These are phyloP conservation scores for Scotopteryx bipunctaria DNA, from an alignment of 2,888 invertebrate species.

Conservation along the genomic window DNA sequence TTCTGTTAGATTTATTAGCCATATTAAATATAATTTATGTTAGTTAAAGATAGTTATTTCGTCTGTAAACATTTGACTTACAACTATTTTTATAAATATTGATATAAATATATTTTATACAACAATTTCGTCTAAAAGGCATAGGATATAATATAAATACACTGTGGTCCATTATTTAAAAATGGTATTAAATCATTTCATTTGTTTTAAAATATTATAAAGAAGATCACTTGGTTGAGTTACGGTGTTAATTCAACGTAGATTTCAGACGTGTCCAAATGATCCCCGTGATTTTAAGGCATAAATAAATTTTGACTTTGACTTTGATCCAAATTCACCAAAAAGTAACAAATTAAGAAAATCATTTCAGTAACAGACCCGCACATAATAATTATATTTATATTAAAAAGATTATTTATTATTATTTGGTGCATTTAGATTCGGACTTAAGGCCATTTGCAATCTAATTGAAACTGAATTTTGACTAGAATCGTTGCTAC, in stretches of 20 bases:
- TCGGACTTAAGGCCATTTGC: slow-evolving; percentile 20
- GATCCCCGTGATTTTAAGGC: too few species aligned
- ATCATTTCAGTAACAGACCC: neutral
- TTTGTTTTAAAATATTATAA: slow-evolving; percentile 12
- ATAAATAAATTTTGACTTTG: too few species aligned
- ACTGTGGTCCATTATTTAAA: slow-evolving; percentile 65
- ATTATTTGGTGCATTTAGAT: slow-evolving; percentile 23
- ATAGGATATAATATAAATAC: slow-evolving; percentile 62
- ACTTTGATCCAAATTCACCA: neutral
- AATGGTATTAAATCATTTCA: slow-evolving; percentile 20
- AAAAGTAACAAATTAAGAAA: neutral
- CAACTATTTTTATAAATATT: slow-evolving; percentile 34
- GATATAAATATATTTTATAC: slow-evolving; percentile 52
- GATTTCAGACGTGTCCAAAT: too few species aligned
- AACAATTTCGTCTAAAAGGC: slow-evolving; percentile 66
- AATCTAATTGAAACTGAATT: slow-evolving; percentile 25
- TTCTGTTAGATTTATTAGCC: slow-evolving; percentile 1
- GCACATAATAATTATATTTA: neutral
- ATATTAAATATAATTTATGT: slow-evolving; percentile 9
- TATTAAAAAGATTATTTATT: neutral
- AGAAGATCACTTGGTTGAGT: too few species aligned
- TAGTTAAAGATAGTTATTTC: slow-evolving; percentile 39
- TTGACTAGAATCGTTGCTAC: slow-evolving; percentile 39
- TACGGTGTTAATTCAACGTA: too few species aligned
- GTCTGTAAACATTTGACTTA: slow-evolving; percentile 50